These are phyloP conservation scores for Callorhinus ursinus DNA, from an alignment of 2,113 vertebrate species.

Conservation along the genomic window DNA sequence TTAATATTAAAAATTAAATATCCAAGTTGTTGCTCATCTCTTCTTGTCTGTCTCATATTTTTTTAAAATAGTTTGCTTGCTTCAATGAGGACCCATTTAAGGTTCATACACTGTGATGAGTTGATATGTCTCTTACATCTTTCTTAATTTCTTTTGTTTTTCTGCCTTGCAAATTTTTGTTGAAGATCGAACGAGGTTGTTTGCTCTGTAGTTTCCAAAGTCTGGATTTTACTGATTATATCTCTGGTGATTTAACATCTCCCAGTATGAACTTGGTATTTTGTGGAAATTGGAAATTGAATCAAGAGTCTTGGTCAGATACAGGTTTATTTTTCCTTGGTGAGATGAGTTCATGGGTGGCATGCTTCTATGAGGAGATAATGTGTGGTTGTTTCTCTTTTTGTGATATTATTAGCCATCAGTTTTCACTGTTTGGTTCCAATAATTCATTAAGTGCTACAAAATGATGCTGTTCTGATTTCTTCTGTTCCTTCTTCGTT, in stretches of 20 bases:
- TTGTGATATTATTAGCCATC: not conserved
- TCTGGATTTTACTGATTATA: not conserved
- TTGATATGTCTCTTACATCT: not conserved
- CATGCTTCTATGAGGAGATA: not conserved
- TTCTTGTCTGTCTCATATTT: not conserved
- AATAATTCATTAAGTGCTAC: not conserved
- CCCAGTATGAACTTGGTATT: not conserved
- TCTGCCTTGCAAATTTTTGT: not conserved
- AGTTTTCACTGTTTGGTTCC: not conserved
- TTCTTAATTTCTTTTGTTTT: not conserved
- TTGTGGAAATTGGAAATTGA: not conserved
- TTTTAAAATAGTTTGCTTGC: not conserved
- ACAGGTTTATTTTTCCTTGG: not conserved
- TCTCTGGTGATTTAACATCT: not conserved
- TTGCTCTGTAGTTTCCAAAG: not conserved
- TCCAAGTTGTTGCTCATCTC: not conserved
- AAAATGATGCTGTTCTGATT: not conserved
- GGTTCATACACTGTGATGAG: not conserved
- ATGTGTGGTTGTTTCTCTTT: not conserved
- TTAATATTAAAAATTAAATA: not conserved
- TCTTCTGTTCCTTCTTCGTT: not conserved
- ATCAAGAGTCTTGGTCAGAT: not conserved
- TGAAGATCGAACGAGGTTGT: not conserved
- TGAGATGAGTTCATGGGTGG: not conserved
- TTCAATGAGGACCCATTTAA: not conserved